A percentile compares a stretch with the other conserved stretches of the same genome.
phyloP scores from a whole-genome alignment of 2,888 invertebrate species.

The Polydrusus tereticollis region DNA sequence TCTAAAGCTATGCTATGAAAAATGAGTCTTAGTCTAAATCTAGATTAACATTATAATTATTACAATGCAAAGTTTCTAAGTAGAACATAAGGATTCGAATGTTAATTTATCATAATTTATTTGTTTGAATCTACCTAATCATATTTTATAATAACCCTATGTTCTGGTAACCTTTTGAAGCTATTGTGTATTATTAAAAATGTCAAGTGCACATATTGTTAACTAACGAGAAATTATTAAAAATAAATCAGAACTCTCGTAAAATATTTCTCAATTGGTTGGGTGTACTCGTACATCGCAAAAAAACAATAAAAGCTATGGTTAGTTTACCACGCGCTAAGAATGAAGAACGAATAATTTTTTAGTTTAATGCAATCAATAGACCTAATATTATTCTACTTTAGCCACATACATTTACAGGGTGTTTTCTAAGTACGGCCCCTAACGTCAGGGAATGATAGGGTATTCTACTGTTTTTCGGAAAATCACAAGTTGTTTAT shows the following conservation, averaged over 20 bases:
- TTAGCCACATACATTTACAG: too few species aligned
- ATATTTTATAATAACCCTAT: conserved; percentile 33
- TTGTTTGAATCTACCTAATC: conserved; percentile 32
- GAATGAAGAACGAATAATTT: too few species aligned
- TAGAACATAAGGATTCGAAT: conserved; percentile 38
- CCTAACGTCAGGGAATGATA: too few species aligned
- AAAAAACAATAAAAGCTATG: neutral
- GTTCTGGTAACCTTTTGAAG: conserved; percentile 41
- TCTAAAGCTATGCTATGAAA: neutral
- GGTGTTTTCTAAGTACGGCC: too few species aligned
- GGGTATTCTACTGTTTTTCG: too few species aligned
- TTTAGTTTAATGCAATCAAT: too few species aligned
- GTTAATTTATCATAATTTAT: conserved; percentile 43
- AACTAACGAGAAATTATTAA: conserved; percentile 40
- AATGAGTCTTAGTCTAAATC: conserved; percentile 28
- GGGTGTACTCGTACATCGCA: conserved; percentile 5
- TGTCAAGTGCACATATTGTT: conserved; percentile 43
- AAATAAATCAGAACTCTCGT: conserved; percentile 29
- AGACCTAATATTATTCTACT: too few species aligned
- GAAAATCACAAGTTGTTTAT: too few species aligned
- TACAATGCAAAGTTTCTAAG: conserved; percentile 37
- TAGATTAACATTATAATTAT: conserved; percentile 31
- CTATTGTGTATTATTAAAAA: conserved; percentile 42
- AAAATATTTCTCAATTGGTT: conserved; percentile 23
- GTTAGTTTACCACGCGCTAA: neutral